These are phyloP conservation scores for Drosophila quinaria DNA, from an alignment of 2,888 invertebrate genomes.

Conservation along the genomic window DNA sequence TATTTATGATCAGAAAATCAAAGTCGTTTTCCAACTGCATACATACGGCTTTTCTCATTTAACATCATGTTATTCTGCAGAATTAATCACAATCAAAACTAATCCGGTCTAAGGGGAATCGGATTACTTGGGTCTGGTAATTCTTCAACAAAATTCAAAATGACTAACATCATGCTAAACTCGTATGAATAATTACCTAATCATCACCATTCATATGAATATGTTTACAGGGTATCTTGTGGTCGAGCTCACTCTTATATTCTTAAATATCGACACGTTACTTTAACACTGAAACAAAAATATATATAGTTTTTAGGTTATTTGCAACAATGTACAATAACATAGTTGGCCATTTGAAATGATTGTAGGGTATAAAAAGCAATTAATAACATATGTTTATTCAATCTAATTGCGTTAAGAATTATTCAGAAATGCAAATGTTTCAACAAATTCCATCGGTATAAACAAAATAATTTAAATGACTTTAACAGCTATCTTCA, in stretches of 20 bases:
- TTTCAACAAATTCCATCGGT: not conserved
- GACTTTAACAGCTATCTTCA: no score
- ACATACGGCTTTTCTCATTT: not conserved
- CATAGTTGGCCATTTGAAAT: not conserved
- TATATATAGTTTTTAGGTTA: not conserved
- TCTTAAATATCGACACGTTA: not conserved
- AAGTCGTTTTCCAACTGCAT: not conserved
- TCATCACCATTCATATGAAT: not conserved
- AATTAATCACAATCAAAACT: not conserved
- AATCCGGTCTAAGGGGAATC: not conserved
- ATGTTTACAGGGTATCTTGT: not conserved
- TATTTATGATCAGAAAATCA: not conserved
- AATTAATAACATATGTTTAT: no score
- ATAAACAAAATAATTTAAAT: not conserved
- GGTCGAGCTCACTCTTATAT: not conserved
- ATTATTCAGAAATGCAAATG: not conserved
- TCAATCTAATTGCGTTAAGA: not conserved
- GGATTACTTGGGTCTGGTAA: no score
- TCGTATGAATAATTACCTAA: not conserved
- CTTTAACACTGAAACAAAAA: not conserved
- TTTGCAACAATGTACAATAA: not conserved
- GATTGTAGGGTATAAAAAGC: not conserved
- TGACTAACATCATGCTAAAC: not conserved
- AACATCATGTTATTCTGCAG: not conserved
- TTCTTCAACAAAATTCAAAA: not conserved